Evolutionary conservation across 2,888 invertebrate genomes (phyloP).

Genomic region (Eretmocerus hayati): DNA sequence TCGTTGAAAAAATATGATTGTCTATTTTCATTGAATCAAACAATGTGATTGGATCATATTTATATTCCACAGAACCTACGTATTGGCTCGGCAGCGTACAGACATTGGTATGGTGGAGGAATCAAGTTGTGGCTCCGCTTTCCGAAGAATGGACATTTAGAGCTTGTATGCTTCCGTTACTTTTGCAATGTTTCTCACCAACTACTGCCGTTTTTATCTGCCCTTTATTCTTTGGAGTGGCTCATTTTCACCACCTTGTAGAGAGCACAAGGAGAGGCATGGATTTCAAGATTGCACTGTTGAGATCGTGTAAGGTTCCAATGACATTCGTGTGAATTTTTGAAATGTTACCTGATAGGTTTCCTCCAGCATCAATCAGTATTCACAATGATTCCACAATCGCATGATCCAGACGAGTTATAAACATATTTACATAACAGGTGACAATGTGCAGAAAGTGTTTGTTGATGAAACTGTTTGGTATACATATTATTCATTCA

Average conservation of each 20-base stretch:
- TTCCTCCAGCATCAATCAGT: no score
- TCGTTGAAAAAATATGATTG: background rate
- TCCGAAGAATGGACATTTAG: conserved; percentile 95
- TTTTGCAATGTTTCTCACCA: conserved; percentile 75
- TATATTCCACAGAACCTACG: conserved; percentile 52
- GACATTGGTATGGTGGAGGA: conserved; percentile 79
- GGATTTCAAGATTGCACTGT: conserved; percentile 61
- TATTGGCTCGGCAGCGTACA: conserved; percentile 66
- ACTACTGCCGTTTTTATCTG: conserved; percentile 72
- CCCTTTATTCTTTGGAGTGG: conserved; percentile 89
- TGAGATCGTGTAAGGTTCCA: conserved; percentile 65
- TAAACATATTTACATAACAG: no score
- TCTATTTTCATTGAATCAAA: background rate
- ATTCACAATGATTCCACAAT: no score
- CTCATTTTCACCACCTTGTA: conserved; percentile 86
- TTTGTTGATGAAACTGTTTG: no score
- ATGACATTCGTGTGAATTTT: no score
- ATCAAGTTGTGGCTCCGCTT: conserved; percentile 83
- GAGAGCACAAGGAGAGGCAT: conserved; percentile 70
- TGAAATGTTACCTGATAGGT: no score
- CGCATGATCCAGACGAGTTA: no score
- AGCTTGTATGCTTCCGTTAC: conserved; percentile 88
- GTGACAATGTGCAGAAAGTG: no score
- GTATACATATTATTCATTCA: no score
- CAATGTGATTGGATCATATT: background rate